phyloP scores from a whole-genome alignment of 1,140 invertebrate species.

The Cyrtorhinus lividipennis region DNA sequence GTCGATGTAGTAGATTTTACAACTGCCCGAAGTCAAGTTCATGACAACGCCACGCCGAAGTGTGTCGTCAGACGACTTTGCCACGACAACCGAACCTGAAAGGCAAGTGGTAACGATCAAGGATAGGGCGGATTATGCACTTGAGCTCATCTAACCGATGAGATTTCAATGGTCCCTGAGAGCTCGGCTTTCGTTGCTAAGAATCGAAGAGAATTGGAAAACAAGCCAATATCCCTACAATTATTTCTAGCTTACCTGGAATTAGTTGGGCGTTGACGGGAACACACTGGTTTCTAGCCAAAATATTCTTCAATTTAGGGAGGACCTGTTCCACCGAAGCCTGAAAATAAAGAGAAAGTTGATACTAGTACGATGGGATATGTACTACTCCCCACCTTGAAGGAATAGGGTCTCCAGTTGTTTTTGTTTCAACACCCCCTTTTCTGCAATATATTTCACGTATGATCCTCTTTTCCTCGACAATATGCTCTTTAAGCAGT shows the following conservation, averaged over 20 bases:
- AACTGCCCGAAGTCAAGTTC: conserved; percentile 40
- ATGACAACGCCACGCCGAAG: conserved; percentile 57
- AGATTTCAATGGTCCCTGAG: background rate
- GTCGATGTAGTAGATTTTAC: conserved; percentile 59
- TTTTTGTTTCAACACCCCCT: too few relatives aligned
- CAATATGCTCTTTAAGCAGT: too few relatives aligned
- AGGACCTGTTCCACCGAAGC: conserved; percentile 34
- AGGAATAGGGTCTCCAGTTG: too few relatives aligned
- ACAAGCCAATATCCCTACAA: too few relatives aligned
- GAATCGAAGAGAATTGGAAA: background rate
- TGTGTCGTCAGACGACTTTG: conserved; percentile 33
- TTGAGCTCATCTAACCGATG: too few relatives aligned
- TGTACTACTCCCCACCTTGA: too few relatives aligned
- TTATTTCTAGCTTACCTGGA: conserved; percentile 20
- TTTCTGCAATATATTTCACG: too few relatives aligned
- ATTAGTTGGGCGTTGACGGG: background rate
- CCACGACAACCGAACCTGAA: conserved; percentile 37
- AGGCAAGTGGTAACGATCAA: conserved; percentile 42
- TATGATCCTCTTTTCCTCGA: too few relatives aligned
- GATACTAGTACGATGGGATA: too few relatives aligned
- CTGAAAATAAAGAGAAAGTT: too few relatives aligned
- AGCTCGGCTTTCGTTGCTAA: background rate
- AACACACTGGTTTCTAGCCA: background rate
- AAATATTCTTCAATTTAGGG: background rate
- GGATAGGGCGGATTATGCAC: too few relatives aligned